Evolutionary conservation across 2,797 vertebrate species (phyloP).

Genomic region (Lagodon rhomboides): DNA sequence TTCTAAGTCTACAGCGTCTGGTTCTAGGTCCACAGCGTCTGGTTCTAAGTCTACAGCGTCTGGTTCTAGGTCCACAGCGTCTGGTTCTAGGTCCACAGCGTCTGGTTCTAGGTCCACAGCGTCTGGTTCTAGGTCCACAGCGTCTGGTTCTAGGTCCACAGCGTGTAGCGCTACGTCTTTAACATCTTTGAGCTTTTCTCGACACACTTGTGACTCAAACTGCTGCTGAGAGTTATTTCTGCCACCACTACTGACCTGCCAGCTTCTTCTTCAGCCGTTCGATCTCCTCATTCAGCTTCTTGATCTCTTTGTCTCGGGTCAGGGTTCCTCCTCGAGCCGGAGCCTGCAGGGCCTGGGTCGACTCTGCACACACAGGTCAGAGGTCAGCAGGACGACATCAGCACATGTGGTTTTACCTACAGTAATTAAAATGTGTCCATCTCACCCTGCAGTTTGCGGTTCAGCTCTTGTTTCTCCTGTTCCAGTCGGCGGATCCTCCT

Average conservation of each 20-base stretch:
- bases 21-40: too few species aligned
- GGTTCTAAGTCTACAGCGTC: too few species aligned
- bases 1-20: neutral
- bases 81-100: neutral
- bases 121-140: too few species aligned
- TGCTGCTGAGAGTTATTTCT: neutral
- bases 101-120: neutral
- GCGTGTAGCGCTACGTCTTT: too few species aligned
- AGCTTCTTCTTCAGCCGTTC: constrained; percentile 95
- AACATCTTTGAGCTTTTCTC: too few species aligned
- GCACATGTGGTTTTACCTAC: too few species aligned
- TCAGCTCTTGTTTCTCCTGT: constrained; percentile 95
- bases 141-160: neutral
- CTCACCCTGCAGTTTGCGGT: constrained; percentile 93
- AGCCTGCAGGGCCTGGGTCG: constrained; percentile 90
- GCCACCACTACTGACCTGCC: constrained; percentile 84
- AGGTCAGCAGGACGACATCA: neutral
- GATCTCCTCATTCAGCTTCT: constrained; percentile 96
- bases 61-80: too few species aligned
- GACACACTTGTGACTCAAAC: too few species aligned
- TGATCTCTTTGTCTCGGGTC: constrained; percentile 93
- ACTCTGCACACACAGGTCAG: constrained; percentile 83
- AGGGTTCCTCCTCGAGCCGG: constrained; percentile 86
- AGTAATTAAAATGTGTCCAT: neutral
- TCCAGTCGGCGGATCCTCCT: constrained; percentile 92